Conservation (phyloP, 2,888 invertebrate genomes). For the Ptilodon capucinus region DNA sequence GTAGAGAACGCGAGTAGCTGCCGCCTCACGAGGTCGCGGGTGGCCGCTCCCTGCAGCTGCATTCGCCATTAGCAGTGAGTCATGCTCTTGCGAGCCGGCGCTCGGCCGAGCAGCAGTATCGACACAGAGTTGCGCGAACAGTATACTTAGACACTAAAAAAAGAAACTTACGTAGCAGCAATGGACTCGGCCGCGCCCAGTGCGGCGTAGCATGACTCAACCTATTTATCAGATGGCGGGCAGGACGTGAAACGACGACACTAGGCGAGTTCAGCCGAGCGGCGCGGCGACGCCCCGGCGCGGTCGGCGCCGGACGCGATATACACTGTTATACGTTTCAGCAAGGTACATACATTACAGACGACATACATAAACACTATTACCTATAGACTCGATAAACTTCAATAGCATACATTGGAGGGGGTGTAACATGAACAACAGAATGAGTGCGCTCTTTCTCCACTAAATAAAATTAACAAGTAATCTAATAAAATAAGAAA, state of each 20-base stretch:
- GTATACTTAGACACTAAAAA: too few species aligned
- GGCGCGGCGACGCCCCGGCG: not conserved
- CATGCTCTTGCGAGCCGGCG: too few species aligned
- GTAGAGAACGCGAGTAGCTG: conserved; percentile 26
- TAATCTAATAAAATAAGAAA: conserved; percentile 47
- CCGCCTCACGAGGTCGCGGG: conserved; percentile 34
- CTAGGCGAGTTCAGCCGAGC: conserved; percentile 19
- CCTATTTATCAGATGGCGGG: conserved; percentile 28
- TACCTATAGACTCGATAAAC: conserved; percentile 57
- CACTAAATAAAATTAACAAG: conserved; percentile 56
- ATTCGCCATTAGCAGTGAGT: conserved; percentile 3
- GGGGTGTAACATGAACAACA: conserved; percentile 52
- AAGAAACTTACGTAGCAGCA: too few species aligned
- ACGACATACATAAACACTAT: conserved; percentile 53
- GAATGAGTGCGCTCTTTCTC: conserved; percentile 49
- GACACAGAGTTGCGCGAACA: too few species aligned
- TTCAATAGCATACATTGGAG: conserved; percentile 51
- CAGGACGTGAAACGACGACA: conserved; percentile 32
- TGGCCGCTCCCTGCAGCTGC: conserved; percentile 28
- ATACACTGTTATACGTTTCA: conserved; percentile 36
- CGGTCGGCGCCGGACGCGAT: conserved; percentile 11
- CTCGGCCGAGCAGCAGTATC: too few species aligned
- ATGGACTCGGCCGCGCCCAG: too few species aligned
- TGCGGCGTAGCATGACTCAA: too few species aligned
- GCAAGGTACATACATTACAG: conserved; percentile 47